Percentiles rank a stretch among this genome's conserved stretches.
phyloP scores from a whole-genome alignment of 2,113 vertebrate species.

The Podilymbus podiceps region DNA sequence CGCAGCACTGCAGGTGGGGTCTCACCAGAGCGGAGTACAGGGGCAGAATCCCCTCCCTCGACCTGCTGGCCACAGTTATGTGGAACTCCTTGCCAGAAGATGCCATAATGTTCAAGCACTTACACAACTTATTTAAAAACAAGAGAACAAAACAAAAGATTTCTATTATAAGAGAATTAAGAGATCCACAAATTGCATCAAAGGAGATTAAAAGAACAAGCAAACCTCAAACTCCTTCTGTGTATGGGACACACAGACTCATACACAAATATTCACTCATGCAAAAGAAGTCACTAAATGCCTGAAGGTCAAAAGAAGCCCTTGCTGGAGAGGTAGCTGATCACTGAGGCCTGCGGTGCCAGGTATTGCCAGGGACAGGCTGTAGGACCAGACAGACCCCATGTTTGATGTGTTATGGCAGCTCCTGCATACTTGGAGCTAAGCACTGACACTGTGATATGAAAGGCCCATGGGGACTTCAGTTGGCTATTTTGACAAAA shows the following conservation, averaged over 20 bases:
- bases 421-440: neutral
- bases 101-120: neutral
- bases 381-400: rapidly evolving
- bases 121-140: neutral
- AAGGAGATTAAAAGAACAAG: neutral
- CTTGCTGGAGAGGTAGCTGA: neutral
- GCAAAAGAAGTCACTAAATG: neutral
- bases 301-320: neutral
- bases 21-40: too few relatives aligned
- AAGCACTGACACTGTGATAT: neutral
- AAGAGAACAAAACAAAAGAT: neutral
- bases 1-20: too few relatives aligned
- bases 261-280: neutral
- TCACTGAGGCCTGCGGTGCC: neutral
- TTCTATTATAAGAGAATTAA: neutral
- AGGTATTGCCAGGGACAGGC: neutral
- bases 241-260: neutral
- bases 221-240: neutral
- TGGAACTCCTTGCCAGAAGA: neutral
- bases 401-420: neutral
- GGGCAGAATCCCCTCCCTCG: too few relatives aligned
- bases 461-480: neutral
- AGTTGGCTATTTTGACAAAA: neutral
- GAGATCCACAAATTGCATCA: neutral
- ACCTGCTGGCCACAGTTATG: too few relatives aligned